phyloP scores from a whole-genome alignment of 30 jellyfish, hydroid and myxozoan species.

The Sanderia malayensis region DNA sequence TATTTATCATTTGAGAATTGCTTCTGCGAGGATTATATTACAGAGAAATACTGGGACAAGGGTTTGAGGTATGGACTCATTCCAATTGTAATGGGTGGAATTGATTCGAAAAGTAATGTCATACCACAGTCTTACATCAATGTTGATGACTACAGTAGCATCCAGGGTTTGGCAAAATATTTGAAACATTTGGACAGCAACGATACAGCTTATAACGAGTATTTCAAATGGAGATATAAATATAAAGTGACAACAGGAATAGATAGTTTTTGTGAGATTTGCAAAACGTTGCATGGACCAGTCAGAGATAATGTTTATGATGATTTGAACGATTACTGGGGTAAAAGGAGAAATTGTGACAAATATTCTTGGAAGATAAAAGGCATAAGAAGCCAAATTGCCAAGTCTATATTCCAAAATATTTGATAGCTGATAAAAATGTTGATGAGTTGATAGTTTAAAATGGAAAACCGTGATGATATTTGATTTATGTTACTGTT shows the following conservation, averaged over 20 bases:
- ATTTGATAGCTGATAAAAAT: too few relatives aligned
- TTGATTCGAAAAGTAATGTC: conserved; percentile 29
- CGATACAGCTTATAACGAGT: conserved; percentile 80
- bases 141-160: conserved; percentile 61
- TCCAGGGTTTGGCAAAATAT: conserved; percentile 64
- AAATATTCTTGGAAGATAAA: conserved; percentile 43
- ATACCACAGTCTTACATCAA: conserved; percentile 87
- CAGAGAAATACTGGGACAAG: conserved; percentile 88
- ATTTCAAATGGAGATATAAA: conserved; percentile 78
- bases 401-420: conserved; percentile 42
- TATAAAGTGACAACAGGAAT: conserved; percentile 64
- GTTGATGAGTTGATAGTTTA: neutral
- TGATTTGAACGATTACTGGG: conserved; percentile 68
- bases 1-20: conserved; percentile 88
- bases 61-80: conserved; percentile 82
- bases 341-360: conserved; percentile 59
- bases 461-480: too few relatives aligned
- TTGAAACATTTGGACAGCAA: conserved; percentile 67
- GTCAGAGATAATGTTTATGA: conserved; percentile 26
- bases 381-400: conserved; percentile 57
- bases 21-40: conserved; percentile 92
- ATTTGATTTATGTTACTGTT: too few relatives aligned
- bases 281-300: conserved; percentile 66
- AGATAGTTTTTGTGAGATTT: conserved; percentile 74
- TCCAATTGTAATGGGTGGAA: conserved; percentile 89